Evolutionary conservation across 2,888 invertebrate species (phyloP).

Genomic region (Tetranychus piercei): DNA sequence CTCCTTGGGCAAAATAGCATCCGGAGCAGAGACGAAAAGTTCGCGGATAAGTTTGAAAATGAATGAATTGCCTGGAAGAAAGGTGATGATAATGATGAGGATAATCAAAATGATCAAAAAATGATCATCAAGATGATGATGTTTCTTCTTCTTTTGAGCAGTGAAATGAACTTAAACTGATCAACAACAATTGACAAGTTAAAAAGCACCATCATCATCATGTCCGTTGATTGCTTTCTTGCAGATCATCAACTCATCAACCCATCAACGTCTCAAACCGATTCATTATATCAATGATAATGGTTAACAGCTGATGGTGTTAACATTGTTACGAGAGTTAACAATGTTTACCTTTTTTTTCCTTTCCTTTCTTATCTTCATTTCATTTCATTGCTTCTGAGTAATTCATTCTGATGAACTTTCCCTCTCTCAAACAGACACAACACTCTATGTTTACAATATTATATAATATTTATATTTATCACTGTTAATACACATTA

Average conservation of each 20-base stretch:
- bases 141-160: too few relatives aligned
- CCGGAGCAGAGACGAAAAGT: background rate
- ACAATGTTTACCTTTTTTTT: too few relatives aligned
- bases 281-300: background rate
- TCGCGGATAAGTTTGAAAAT: background rate
- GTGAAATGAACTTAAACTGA: too few relatives aligned
- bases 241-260: too few relatives aligned
- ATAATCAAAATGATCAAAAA: background rate
- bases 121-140: background rate
- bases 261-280: too few relatives aligned
- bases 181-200: background rate
- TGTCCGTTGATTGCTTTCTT: background rate
- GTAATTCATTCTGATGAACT: background rate
- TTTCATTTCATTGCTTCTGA: too few relatives aligned
- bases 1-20: background rate
- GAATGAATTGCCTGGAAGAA: background rate
- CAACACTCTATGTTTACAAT: too few relatives aligned
- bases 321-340: too few relatives aligned
- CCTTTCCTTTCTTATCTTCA: too few relatives aligned
- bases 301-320: background rate
- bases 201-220: background rate
- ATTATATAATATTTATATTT: background rate
- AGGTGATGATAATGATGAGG: background rate
- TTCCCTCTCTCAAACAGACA: too few relatives aligned
- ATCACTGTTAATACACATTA: background rate